These are phyloP conservation scores for Hydra vulgaris DNA, from an alignment of 30 jellyfish, hydroid and myxozoan species.

Conservation along the genomic window DNA sequence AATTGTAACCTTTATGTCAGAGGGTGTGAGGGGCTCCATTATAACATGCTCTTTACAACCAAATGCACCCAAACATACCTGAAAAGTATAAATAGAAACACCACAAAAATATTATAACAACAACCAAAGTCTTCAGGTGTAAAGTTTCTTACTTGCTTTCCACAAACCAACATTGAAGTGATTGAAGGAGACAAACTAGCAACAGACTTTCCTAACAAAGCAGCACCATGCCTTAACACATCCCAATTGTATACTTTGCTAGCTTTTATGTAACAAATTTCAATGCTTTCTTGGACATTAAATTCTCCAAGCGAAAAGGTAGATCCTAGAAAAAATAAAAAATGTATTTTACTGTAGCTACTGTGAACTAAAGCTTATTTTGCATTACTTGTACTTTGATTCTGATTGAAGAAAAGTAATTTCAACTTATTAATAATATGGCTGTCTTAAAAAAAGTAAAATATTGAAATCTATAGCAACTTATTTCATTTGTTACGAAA, in stretches of 20 bases:
- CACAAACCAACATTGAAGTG: slow-evolving; percentile 83
- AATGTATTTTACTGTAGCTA: not conserved
- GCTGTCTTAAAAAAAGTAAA: no score
- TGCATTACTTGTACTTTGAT: not conserved
- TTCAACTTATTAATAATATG: no score
- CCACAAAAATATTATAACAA: not conserved
- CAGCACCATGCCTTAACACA: slow-evolving; percentile 84
- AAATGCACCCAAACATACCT: slow-evolving; percentile 88
- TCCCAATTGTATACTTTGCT: slow-evolving; percentile 80
- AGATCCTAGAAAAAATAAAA: slow-evolving; percentile 34
- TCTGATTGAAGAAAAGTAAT: no score
- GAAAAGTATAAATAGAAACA: no score
- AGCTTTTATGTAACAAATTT: slow-evolving; percentile 54
- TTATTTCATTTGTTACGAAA: not conserved
- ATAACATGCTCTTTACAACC: slow-evolving; percentile 80
- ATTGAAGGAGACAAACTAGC: slow-evolving; percentile 97
- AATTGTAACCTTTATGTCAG: slow-evolving; percentile 94
- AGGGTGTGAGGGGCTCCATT: slow-evolving; percentile 89
- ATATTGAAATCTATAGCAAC: no score
- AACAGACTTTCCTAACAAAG: slow-evolving; percentile 64
- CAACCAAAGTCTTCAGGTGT: not conserved
- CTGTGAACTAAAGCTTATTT: not conserved
- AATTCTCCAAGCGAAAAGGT: slow-evolving; percentile 31
- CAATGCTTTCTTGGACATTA: slow-evolving; percentile 60
- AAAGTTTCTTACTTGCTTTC: slow-evolving; percentile 58